Conservation (phyloP, 1,140 invertebrate genomes). For the Drosophila gunungcola region DNA sequence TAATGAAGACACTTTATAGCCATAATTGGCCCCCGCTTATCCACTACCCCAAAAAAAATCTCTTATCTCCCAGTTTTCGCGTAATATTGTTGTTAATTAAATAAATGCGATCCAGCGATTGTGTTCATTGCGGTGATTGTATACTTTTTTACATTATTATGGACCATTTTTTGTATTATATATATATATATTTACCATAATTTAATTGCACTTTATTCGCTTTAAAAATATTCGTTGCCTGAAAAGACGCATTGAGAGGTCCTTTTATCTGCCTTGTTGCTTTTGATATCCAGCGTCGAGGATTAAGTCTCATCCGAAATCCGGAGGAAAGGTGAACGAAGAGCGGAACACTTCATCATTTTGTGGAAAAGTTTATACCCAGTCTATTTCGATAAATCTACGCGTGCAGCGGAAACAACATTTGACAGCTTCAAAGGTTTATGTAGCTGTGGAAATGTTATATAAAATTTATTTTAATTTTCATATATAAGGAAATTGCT, state of each 20-base stretch:
- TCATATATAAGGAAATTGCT: too few relatives aligned
- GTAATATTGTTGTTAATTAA: constrained; percentile 81
- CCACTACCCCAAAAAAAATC: not conserved
- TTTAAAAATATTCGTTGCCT: constrained; percentile 35
- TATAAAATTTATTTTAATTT: too few relatives aligned
- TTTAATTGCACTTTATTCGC: constrained; percentile 60
- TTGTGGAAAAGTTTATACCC: constrained; percentile 18
- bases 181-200: constrained; percentile 8
- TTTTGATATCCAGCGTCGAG: constrained; percentile 7
- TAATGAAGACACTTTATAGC: constrained; percentile 82
- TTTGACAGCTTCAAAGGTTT: not conserved
- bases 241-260: constrained; percentile 9
- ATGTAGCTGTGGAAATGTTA: not conserved
- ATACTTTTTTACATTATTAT: constrained; percentile 50
- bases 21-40: constrained; percentile 68
- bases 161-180: constrained; percentile 2
- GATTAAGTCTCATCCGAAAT: constrained; percentile 24
- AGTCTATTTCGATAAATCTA: constrained; percentile 1
- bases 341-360: not conserved
- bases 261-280: constrained; percentile 14
- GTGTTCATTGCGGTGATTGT: constrained; percentile 58
- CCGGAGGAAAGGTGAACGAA: constrained; percentile 1
- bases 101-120: constrained; percentile 76
- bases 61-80: constrained; percentile 32
- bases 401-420: not conserved